Evolutionary conservation across 1,140 invertebrate species (phyloP).

Genomic region (Cephus cinctus): DNA sequence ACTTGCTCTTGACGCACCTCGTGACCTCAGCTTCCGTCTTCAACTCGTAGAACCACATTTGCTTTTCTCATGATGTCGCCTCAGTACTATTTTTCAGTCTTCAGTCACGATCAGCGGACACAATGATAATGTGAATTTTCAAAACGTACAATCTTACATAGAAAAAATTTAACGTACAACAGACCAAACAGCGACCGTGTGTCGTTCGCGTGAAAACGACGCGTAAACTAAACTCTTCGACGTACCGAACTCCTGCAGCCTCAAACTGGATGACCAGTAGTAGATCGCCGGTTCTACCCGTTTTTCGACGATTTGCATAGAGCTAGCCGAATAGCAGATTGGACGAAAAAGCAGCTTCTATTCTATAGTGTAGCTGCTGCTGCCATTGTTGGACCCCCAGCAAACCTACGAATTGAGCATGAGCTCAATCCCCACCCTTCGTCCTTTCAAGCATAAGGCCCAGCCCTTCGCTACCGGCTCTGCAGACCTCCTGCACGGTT

Average conservation of each 20-base stretch:
- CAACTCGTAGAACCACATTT: neutral
- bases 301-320: conserved; percentile 51
- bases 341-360: conserved; percentile 33
- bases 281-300: conserved; percentile 41
- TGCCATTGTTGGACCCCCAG: conserved; percentile 51
- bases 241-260: no score
- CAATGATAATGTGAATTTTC: conserved; percentile 17
- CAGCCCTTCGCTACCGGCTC: neutral
- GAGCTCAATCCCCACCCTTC: conserved; percentile 30
- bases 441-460: neutral
- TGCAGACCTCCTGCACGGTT: conserved; percentile 27
- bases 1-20: conserved; percentile 2
- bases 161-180: no score
- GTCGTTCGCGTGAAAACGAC: no score
- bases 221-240: no score
- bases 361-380: conserved; percentile 31
- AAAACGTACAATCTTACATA: no score
- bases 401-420: no score
- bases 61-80: neutral
- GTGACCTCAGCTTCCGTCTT: conserved; percentile 6
- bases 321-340: conserved; percentile 43
- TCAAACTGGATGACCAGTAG: no score
- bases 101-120: conserved; percentile 13
- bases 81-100: no score
- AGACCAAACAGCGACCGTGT: no score